Conservation (phyloP, 2,888 invertebrate genomes). For the Antitype chi region DNA sequence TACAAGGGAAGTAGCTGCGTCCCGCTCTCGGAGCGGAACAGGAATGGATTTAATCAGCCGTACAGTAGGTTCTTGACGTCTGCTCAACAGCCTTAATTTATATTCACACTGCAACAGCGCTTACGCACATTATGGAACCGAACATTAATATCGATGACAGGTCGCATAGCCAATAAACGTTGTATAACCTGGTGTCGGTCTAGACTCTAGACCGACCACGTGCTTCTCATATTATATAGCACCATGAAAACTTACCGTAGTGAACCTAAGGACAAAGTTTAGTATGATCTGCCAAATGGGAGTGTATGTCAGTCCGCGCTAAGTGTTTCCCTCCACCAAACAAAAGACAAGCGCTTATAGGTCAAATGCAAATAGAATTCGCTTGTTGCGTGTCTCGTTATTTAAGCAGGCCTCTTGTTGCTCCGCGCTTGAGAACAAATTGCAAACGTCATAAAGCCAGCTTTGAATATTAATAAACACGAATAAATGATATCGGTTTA, state of each 20-base stretch:
- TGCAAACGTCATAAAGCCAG: conserved; percentile 84
- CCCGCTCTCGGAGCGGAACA: conserved; percentile 64
- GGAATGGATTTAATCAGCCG: conserved; percentile 64
- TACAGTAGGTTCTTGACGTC: conserved; percentile 69
- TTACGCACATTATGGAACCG: conserved; percentile 75
- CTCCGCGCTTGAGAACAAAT: conserved; percentile 82
- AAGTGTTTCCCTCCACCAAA: conserved; percentile 65
- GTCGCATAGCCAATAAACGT: conserved; percentile 69
- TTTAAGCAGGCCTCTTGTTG: conserved; percentile 79
- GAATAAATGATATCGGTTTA: conserved; percentile 81
- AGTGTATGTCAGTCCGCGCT: conserved; percentile 44
- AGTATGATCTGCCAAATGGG: conserved; percentile 39
- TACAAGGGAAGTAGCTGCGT: conserved; percentile 51
- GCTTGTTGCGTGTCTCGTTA: conserved; percentile 84
- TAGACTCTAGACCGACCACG: conserved; percentile 40
- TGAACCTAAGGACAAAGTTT: conserved; percentile 15
- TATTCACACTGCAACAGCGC: conserved; percentile 78
- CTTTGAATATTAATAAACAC: conserved; percentile 86
- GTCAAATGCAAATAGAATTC: conserved; percentile 88
- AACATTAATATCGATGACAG: conserved; percentile 78
- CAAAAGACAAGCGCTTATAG: conserved; percentile 81
- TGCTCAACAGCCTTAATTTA: conserved; percentile 78
- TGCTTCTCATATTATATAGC: conserved; percentile 29
- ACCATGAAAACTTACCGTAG: conserved; percentile 1
- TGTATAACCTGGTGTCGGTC: conserved; percentile 44